Evolutionary conservation across 2,113 vertebrate genomes (phyloP), one percentile per base, ranked within the genome.

Genomic region (Microcebus jonahi): DNA sequence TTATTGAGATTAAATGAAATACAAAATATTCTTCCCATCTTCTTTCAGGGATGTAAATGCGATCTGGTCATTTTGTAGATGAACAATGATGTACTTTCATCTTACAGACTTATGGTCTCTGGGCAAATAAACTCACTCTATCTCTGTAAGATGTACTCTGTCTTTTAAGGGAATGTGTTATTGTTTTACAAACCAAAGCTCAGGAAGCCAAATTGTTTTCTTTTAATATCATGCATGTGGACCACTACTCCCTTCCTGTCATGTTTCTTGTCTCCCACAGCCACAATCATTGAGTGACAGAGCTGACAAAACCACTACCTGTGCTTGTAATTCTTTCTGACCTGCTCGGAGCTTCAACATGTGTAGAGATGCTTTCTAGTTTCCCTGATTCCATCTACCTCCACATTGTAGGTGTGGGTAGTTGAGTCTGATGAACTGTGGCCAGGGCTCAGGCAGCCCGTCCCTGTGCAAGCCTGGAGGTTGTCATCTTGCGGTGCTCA

Each of bases 1-100:
- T 55, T 57, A 34, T 20, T 77, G 61, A 86, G 34, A 81, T 95
- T 65, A 86, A 93, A 36, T 81, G 8, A 81, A 61, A 75, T 76
- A n/a, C 8, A 86, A 17, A 42, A n/a, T 70, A 48, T 75, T 95
- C 34, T 61, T 34, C n/a, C 70, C 36, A 48, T 53, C 23, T 91
- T 65, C 23, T 50, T 86, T 36, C 25, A 50, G 71, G 50, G 53
- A 45, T 67, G 18, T 82, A 12, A 76, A 83, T 93, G 45, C 88
- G 27, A 94, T 14, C 15, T 31, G 27, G 55, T 70, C 53, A 83
- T 61, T 85, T 92, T 90, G 29, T 31, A 83, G 42, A 31, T 63
- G 2, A 87, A 45, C 18, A n/a, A 67, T 87, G 83, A 71, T 29
- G 3, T 27, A 34, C 31, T 87, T 59, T 92, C 36, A 79, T 88